These are phyloP conservation scores for Coregonus sp. DNA, from an alignment of 2,797 vertebrate species.

Conservation along the genomic window DNA sequence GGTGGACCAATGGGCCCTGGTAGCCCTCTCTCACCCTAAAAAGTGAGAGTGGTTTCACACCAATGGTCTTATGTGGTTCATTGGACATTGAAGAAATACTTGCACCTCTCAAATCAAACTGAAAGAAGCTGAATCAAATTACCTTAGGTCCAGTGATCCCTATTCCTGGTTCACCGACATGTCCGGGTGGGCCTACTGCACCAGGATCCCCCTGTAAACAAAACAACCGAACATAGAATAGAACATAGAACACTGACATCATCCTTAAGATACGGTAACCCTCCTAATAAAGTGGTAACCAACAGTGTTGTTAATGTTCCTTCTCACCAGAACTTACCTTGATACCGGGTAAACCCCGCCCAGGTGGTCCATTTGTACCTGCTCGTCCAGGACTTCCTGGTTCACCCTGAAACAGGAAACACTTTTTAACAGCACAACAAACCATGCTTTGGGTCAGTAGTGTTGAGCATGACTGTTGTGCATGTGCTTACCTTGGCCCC, in stretches of 20 bases:
- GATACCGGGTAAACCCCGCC: slow-evolving; percentile 77
- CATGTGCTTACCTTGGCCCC: slow-evolving; percentile 79
- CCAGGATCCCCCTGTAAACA: slow-evolving; percentile 81
- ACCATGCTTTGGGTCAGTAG: not conserved
- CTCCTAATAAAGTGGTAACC: not conserved
- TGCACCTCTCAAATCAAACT: not conserved
- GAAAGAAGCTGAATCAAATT: slow-evolving; percentile 14
- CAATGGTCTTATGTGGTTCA: not conserved
- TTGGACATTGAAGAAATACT: not conserved
- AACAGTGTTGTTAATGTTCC: not conserved
- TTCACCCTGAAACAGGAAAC: slow-evolving; percentile 66
- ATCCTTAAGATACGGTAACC: not conserved
- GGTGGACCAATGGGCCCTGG: slow-evolving; percentile 69
- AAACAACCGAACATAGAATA: not conserved
- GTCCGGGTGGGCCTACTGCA: slow-evolving; percentile 71
- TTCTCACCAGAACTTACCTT: slow-evolving; percentile 83
- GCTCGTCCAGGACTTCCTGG: slow-evolving; percentile 72
- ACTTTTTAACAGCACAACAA: not conserved
- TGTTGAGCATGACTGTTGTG: not conserved
- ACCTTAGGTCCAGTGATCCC: slow-evolving; percentile 82
- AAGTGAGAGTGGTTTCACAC: slow-evolving; percentile 21
- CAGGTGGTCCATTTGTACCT: slow-evolving; percentile 73
- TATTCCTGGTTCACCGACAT: slow-evolving; percentile 75
- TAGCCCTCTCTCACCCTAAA: slow-evolving; percentile 78
- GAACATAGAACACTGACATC: not conserved